Evolutionary conservation across 2,113 vertebrate species (phyloP), one percentile per base, ranked within the genome.

Genomic region (Galeopterus variegatus): DNA sequence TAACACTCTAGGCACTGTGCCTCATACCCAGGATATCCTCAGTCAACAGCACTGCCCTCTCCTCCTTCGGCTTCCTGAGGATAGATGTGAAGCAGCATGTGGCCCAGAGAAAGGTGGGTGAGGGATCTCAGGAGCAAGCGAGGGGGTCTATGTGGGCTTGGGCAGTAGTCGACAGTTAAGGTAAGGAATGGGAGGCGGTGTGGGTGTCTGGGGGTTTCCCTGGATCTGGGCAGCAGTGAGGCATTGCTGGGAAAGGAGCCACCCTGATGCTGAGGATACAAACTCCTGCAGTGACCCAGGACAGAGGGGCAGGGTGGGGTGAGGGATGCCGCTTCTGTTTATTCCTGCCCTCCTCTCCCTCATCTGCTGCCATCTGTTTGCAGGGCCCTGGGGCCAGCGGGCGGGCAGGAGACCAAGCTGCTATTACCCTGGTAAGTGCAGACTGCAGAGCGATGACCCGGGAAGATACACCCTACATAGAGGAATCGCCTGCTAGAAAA

Each of bases 401-500:
- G 84, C 6, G 19, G 90, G 65, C 62, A 54, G 75, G 67, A 64
- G 52, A 69, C 64, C 88, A 90, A 77, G 75, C 89, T 96, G 93
- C 97, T 89, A 98, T 98, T 98, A 98, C 69, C 60, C 60, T 45
- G 62, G 69, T 93, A 98, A 97, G 50, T 96, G 90, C 96, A 93
- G 64, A n/a, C 60, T 87, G 24, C 56, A 9, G 48, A 81, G 17
- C 0, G 76, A 97, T 98, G 89, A 77, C 94, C 97, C 2, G 1
- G 89, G 86, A 81, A 94, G 93, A 97, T 97, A 97, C 26, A 69
- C 75, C 60, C 93, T 48, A 24, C 23, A 17, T 90, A 97, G 96
- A 95, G 95, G 94, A 96, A 77, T 67, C 1, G 1, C 67, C 31
- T 4, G 8, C 86, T 94, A 45, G 92, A 96, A 98, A 98, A 97